Conservation (phyloP, 2,797 vertebrate genomes). For the Psittacula echo region DNA sequence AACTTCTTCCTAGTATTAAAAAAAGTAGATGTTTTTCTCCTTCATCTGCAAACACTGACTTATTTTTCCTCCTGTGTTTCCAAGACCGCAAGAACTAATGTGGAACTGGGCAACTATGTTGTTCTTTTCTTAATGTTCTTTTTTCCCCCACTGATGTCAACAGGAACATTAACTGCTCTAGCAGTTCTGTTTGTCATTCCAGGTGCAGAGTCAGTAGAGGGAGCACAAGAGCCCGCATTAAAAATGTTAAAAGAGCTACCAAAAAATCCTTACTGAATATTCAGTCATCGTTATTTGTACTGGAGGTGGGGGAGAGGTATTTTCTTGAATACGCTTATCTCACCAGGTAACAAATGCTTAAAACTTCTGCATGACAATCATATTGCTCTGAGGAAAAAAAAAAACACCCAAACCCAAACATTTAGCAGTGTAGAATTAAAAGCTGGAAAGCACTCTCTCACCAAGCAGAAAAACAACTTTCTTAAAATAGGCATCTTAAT, state of each 20-base stretch:
- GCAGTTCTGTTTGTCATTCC: not conserved
- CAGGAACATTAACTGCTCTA: not conserved
- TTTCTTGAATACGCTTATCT: not conserved
- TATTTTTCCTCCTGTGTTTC: not conserved
- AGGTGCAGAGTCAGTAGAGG: constrained; percentile 62
- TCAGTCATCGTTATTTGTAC: not conserved
- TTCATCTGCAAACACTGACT: not conserved
- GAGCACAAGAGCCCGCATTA: constrained; percentile 52
- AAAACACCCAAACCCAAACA: not conserved
- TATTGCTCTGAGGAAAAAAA: not conserved
- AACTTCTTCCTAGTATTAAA: not conserved
- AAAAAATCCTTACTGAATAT: not conserved
- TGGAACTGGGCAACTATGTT: not conserved
- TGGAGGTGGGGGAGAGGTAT: fast-evolving
- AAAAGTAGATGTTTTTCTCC: fast-evolving
- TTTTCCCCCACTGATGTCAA: not conserved
- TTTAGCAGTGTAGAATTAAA: not conserved
- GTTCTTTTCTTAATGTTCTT: not conserved
- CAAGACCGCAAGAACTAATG: not conserved
- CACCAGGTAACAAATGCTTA: not conserved
- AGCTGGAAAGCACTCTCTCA: not conserved
- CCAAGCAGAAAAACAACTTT: not conserved
- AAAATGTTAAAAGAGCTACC: not conserved
- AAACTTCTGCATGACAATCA: not conserved
- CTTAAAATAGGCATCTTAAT: not conserved